Evolutionary conservation across 1,140 invertebrate species (phyloP).

Genomic region (Hetaerina americana): DNA sequence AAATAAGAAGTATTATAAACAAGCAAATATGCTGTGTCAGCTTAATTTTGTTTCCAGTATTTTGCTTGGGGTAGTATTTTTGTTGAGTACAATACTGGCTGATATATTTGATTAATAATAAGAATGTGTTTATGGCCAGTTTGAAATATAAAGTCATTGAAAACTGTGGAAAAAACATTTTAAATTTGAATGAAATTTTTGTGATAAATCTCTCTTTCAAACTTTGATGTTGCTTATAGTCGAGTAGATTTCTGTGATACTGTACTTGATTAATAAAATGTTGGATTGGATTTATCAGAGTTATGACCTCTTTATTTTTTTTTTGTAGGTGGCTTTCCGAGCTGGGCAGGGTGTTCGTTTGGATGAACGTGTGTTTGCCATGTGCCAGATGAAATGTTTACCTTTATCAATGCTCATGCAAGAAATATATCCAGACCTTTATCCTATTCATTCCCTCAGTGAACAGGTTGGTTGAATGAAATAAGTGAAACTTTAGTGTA

Average conservation of each 20-base stretch:
- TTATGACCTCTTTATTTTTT: slow-evolving; percentile 16
- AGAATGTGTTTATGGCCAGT: too few relatives aligned
- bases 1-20: too few relatives aligned
- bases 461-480: slow-evolving; percentile 46
- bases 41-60: too few relatives aligned
- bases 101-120: too few relatives aligned
- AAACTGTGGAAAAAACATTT: too few relatives aligned
- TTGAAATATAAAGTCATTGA: too few relatives aligned
- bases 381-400: slow-evolving; percentile 87
- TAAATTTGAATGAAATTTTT: too few relatives aligned
- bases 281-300: not conserved
- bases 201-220: too few relatives aligned
- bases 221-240: slow-evolving; percentile 7
- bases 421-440: slow-evolving; percentile 85
- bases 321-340: slow-evolving; percentile 65
- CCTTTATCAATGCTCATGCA: slow-evolving; percentile 72
- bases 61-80: too few relatives aligned
- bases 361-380: slow-evolving; percentile 84
- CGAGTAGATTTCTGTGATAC: slow-evolving; percentile 3
- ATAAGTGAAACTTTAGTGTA: too few relatives aligned
- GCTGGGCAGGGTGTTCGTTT: slow-evolving; percentile 72
- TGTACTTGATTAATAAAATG: not conserved
- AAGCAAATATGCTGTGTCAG: too few relatives aligned
- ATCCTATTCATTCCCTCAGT: slow-evolving; percentile 69
- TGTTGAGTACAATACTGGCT: too few relatives aligned